A percentile compares a stretch with the other conserved stretches of the same genome.
phyloP scores from a whole-genome alignment of 2,888 invertebrate species.

The Clanis bilineata region DNA sequence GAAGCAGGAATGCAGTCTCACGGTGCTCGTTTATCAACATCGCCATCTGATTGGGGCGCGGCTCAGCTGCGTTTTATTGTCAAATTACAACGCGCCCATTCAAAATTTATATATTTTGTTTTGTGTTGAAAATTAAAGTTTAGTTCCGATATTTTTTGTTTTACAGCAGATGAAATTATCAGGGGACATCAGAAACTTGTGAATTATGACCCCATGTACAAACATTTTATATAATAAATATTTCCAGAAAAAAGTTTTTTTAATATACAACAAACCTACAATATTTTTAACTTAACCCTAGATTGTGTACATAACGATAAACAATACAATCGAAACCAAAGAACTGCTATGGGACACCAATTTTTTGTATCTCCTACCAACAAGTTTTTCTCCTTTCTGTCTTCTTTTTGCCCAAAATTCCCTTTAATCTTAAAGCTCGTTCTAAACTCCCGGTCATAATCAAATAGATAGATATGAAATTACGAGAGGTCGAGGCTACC shows the following conservation, averaged over 20 bases:
- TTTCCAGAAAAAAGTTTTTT: too few relatives aligned
- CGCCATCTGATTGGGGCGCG: conserved; percentile 76
- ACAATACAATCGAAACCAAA: too few relatives aligned
- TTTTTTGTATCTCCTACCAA: too few relatives aligned
- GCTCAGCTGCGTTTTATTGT: conserved; percentile 81
- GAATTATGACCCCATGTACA: too few relatives aligned
- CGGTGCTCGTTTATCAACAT: conserved; percentile 79
- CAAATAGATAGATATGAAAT: conserved; percentile 49
- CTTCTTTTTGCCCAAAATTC: conserved; percentile 49
- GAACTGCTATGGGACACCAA: too few relatives aligned
- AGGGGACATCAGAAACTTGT: too few relatives aligned
- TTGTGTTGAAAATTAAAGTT: conserved; percentile 16
- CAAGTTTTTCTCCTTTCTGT: background rate
- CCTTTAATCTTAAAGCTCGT: conserved; percentile 59
- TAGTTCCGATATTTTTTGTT: background rate
- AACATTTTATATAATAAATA: too few relatives aligned
- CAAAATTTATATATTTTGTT: conserved; percentile 66
- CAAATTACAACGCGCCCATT: conserved; percentile 70
- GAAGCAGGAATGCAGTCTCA: conserved; percentile 74
- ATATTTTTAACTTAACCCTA: too few relatives aligned
- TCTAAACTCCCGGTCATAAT: conserved; percentile 59
- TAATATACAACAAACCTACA: too few relatives aligned
- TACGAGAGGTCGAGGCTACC: conserved; percentile 49
- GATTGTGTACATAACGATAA: too few relatives aligned
- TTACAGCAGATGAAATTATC: too few relatives aligned